A percentile compares a stretch with the other conserved stretches of the same genome.
Evolutionary conservation across 2,113 vertebrate genomes (phyloP).

Genomic region (Bubo bubo): DNA sequence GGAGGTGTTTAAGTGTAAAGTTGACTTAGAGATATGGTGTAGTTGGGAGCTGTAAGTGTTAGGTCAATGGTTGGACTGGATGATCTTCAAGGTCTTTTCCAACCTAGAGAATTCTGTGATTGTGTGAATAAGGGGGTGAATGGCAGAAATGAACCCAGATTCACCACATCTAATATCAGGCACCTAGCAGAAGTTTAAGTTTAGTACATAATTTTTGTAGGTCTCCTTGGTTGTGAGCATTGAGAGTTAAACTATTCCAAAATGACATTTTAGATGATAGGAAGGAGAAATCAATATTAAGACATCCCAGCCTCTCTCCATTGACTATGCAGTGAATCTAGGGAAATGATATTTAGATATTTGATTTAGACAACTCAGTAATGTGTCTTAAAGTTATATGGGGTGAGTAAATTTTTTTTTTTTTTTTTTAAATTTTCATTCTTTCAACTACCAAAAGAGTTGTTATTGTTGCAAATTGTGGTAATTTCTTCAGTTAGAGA

Average conservation of each 20-base stretch:
- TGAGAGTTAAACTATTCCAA: neutral
- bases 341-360: neutral
- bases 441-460: neutral
- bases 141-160: neutral
- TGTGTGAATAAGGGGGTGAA: neutral
- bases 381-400: neutral
- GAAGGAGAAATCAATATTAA: neutral
- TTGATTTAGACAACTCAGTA: neutral
- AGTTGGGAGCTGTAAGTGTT: no score
- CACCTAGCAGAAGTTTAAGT: neutral
- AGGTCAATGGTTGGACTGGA: no score
- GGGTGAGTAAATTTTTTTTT: neutral
- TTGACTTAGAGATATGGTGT: no score
- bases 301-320: neutral
- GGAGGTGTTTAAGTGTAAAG: no score
- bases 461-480: neutral
- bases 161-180: neutral
- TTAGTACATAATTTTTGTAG: neutral
- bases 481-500: neutral
- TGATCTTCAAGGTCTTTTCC: no score
- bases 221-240: accelerated
- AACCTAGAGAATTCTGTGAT: no score
- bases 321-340: neutral
- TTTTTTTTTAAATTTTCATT: neutral
- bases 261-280: neutral